Conservation (phyloP, 2,888 invertebrate species). For the Sphinx pinastri region DNA sequence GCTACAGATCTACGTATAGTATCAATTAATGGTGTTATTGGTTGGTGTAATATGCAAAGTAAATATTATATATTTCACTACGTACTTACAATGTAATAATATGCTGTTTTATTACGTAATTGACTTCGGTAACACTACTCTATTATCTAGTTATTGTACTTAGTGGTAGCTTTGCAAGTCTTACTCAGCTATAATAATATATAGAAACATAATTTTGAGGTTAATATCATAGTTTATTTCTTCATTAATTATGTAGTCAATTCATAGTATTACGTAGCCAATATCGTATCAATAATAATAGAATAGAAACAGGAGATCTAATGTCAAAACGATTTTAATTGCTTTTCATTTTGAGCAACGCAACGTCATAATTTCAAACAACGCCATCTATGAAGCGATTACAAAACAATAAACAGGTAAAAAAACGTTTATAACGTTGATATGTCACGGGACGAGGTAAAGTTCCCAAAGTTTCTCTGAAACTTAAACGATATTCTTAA, state of each 20-base stretch:
- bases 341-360: constrained; percentile 73
- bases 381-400: constrained; percentile 38
- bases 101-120: constrained; percentile 62
- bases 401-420: constrained; percentile 32
- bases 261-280: constrained; percentile 9
- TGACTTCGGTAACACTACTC: constrained; percentile 72
- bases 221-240: background rate
- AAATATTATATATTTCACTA: constrained; percentile 42
- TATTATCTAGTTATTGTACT: constrained; percentile 77
- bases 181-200: constrained; percentile 19
- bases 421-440: constrained; percentile 58
- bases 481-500: constrained; percentile 40
- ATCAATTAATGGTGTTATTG: constrained; percentile 28
- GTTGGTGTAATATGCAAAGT: constrained; percentile 34
- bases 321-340: constrained; percentile 45
- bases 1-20: constrained; percentile 29
- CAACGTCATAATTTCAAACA: constrained; percentile 46
- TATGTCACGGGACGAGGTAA: constrained; percentile 58
- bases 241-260: background rate
- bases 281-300: constrained; percentile 19
- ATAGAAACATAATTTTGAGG: constrained; percentile 1
- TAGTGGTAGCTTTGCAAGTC: constrained; percentile 64
- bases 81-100: constrained; percentile 37
- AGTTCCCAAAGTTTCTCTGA: constrained; percentile 47
- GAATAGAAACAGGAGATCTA: constrained; percentile 31